phyloP scores from a whole-genome alignment of 2,888 invertebrate genomes.

The Leucozona laternaria region DNA sequence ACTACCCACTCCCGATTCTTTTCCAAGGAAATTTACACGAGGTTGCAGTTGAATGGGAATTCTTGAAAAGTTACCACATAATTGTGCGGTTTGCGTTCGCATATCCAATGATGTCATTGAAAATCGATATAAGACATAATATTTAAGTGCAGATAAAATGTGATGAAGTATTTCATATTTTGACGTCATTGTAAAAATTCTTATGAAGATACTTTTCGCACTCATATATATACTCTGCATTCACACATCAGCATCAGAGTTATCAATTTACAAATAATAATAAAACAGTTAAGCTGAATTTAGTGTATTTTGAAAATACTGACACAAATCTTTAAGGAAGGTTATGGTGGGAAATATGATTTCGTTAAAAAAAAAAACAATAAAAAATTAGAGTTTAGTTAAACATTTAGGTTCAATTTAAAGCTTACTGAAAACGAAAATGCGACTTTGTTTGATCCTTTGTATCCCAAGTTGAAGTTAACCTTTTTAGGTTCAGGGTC shows the following conservation, averaged over 20 bases:
- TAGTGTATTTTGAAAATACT: too few species aligned
- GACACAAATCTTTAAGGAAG: too few species aligned
- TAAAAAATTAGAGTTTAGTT: too few species aligned
- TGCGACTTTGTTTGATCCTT: too few species aligned
- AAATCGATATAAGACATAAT: conserved; percentile 46
- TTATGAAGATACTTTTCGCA: background rate
- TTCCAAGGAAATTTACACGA: conserved; percentile 18
- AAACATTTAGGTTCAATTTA: too few species aligned
- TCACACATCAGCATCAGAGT: background rate
- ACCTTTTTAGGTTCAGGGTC: too few species aligned
- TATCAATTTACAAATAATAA: too few species aligned
- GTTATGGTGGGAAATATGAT: too few species aligned
- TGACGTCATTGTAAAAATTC: background rate
- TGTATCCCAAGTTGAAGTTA: too few species aligned
- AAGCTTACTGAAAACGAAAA: too few species aligned
- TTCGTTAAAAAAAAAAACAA: too few species aligned
- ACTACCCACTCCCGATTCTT: background rate
- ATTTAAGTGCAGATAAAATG: conserved; percentile 10
- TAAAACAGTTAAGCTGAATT: too few species aligned
- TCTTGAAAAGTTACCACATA: conserved; percentile 10
- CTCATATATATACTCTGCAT: background rate
- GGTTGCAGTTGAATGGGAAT: conserved; percentile 4
- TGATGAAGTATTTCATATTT: background rate
- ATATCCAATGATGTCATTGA: conserved; percentile 40
- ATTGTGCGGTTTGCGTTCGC: conserved; percentile 25